A percentile compares a stretch with the other conserved stretches of the same genome.
Conservation (phyloP, 2,113 vertebrate genomes). For the Perognathus longimembris region DNA sequence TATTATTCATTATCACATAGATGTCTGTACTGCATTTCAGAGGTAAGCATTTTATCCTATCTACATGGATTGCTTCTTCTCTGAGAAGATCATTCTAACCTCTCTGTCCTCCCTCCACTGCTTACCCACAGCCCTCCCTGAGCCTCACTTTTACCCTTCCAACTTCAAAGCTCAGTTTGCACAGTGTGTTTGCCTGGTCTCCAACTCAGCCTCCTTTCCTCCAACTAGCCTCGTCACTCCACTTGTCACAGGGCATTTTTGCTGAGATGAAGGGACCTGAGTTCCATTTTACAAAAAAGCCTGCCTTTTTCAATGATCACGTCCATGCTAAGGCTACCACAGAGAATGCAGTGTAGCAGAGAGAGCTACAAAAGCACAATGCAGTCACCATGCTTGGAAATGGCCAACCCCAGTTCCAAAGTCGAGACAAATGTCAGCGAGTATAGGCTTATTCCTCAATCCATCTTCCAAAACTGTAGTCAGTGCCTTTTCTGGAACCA, state of each 20-base stretch:
- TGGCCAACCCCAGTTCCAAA: neutral
- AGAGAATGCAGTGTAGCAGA: neutral
- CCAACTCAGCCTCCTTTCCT: neutral
- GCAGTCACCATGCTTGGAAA: neutral
- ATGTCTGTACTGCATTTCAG: neutral
- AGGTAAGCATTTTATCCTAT: neutral
- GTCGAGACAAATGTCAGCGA: neutral
- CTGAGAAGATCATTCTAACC: neutral
- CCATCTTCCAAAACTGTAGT: neutral
- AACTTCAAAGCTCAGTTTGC: neutral
- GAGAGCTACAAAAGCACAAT: neutral
- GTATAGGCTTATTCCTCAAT: neutral
- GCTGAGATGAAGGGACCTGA: neutral
- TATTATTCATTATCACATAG: neutral
- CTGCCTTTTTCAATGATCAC: neutral
- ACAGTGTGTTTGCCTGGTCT: neutral
- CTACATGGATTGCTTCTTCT: neutral
- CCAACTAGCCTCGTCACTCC: neutral
- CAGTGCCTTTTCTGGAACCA: conserved; percentile 7
- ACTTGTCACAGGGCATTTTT: neutral
- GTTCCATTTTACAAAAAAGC: neutral
- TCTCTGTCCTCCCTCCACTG: neutral
- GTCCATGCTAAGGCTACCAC: neutral
- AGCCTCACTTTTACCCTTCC: neutral
- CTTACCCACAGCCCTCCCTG: neutral